Evolutionary conservation across 1,140 invertebrate species (phyloP).

Genomic region (Cardiocondyla obscurior): DNA sequence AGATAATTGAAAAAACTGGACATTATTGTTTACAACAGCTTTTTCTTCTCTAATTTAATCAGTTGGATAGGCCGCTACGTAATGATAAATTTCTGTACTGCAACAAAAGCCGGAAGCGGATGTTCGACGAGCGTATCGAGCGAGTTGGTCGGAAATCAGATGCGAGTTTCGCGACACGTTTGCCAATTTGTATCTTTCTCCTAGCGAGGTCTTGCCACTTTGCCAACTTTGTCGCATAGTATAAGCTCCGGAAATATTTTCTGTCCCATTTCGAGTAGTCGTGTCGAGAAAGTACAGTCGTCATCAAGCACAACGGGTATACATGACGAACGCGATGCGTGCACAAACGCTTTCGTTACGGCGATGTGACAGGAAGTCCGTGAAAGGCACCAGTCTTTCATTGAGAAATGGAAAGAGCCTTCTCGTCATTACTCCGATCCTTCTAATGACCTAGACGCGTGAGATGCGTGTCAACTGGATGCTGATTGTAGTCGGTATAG

Average conservation of each 20-base stretch:
- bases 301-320: neutral
- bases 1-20: neutral
- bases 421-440: slow-evolving; percentile 10
- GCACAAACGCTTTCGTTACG: neutral
- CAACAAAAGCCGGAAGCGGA: slow-evolving; percentile 14
- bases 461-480: slow-evolving; percentile 26
- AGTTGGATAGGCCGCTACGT: neutral
- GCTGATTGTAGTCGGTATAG: neutral
- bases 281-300: slow-evolving; percentile 41
- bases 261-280: slow-evolving; percentile 38
- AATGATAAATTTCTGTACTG: neutral
- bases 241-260: slow-evolving; percentile 25
- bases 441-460: neutral
- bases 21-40: neutral
- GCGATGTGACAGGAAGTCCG: slow-evolving; percentile 2
- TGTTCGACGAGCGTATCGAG: slow-evolving; percentile 23
- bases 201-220: neutral
- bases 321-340: neutral
- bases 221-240: neutral
- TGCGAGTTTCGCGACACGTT: neutral
- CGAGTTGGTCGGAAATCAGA: neutral
- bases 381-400: slow-evolving; percentile 27
- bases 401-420: slow-evolving; percentile 23
- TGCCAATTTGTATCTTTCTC: slow-evolving; percentile 12
- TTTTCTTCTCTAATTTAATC: neutral